A percentile compares a stretch with the other conserved stretches of the same genome.
phyloP scores from a whole-genome alignment of 2,888 invertebrate genomes.

The Ophioninae sp. region DNA sequence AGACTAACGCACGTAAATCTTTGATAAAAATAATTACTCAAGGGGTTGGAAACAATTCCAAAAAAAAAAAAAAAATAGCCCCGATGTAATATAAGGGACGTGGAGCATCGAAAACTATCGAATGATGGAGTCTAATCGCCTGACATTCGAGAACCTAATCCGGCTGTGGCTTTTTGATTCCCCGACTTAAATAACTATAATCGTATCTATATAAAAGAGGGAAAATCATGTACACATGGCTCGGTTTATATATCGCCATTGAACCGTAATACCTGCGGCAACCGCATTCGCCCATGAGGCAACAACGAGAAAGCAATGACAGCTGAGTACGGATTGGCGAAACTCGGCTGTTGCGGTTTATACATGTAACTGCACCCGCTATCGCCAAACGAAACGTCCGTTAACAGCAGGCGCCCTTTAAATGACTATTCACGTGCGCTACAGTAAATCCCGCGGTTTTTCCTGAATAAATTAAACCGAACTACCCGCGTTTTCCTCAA shows the following conservation, averaged over 20 bases:
- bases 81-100: not conserved
- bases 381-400: conserved; percentile 27
- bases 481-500: conserved; percentile 9
- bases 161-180: conserved; percentile 5
- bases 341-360: conserved; percentile 44
- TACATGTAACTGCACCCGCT: conserved; percentile 4
- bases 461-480: not conserved
- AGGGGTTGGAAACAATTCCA: too few species aligned
- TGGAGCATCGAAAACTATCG: not conserved
- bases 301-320: conserved; percentile 57
- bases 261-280: conserved; percentile 31
- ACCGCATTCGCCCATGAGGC: conserved; percentile 34
- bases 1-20: too few species aligned
- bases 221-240: conserved; percentile 4
- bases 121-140: not conserved
- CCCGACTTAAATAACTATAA: not conserved
- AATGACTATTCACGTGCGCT: conserved; percentile 50
- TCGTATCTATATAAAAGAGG: not conserved
- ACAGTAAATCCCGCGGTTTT: conserved; percentile 48
- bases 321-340: conserved; percentile 38
- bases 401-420: conserved; percentile 52
- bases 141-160: not conserved
- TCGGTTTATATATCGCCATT: conserved; percentile 12
- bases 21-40: too few species aligned
- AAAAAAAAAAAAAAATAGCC: too few species aligned